These are phyloP conservation scores for Cassiopea xamachana DNA, from an alignment of 30 jellyfish, hydroid and myxozoan species.

Conservation along the genomic window DNA sequence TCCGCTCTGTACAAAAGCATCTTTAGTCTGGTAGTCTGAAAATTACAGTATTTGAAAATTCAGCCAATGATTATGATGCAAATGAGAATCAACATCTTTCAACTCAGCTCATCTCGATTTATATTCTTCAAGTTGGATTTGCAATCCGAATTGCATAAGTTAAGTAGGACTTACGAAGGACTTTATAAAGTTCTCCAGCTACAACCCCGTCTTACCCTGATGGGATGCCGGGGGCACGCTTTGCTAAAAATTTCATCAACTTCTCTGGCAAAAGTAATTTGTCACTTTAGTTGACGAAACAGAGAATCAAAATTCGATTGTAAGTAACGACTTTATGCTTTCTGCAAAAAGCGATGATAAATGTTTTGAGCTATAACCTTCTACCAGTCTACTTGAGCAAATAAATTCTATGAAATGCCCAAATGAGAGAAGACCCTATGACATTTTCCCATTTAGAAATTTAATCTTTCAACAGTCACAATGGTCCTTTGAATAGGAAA, in stretches of 20 bases:
- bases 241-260: not conserved
- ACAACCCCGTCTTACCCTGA: not conserved
- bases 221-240: not conserved
- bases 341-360: no score
- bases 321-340: no score
- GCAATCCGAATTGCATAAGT: not conserved
- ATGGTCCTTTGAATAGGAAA: not conserved
- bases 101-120: not conserved
- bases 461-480: no score
- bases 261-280: not conserved
- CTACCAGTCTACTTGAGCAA: no score
- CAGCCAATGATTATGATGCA: not conserved
- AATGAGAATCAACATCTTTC: constrained; percentile 10
- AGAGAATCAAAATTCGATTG: no score
- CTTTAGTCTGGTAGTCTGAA: not conserved
- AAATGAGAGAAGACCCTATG: no score
- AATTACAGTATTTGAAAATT: not conserved
- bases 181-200: not conserved
- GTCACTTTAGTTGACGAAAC: not conserved
- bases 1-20: not conserved
- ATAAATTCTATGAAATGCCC: no score
- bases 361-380: no score
- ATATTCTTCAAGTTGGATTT: not conserved
- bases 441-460: no score
- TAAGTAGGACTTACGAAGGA: not conserved